Conservation (phyloP, 2,113 vertebrate species). For the Ranitomeya variabilis region DNA sequence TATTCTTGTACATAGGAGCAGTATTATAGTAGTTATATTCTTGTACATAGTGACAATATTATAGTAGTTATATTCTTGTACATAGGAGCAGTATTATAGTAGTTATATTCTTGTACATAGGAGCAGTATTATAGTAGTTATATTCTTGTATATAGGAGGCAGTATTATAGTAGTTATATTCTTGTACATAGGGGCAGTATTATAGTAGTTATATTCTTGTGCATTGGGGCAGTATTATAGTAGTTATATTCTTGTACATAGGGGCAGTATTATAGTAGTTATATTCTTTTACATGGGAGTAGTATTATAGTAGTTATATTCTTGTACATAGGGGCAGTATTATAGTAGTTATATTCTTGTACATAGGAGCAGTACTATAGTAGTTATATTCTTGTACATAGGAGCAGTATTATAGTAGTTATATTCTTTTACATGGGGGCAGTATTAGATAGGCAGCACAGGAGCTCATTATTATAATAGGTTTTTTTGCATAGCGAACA, state of each 20-base stretch:
- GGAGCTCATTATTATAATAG: not conserved
- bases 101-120: constrained; percentile 12
- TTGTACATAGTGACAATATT: not conserved
- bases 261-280: too few species aligned
- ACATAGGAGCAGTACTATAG: not conserved
- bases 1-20: not conserved
- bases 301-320: too few species aligned
- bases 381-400: constrained; percentile 6
- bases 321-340: too few species aligned
- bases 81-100: not conserved
- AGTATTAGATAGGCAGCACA: not conserved
- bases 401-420: not conserved
- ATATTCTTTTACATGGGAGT: too few species aligned
- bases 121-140: constrained; percentile 4
- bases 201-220: too few species aligned
- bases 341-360: not conserved
- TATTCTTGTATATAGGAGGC: not conserved
- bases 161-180: constrained; percentile 1
- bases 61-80: constrained; percentile 1
- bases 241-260: too few species aligned
- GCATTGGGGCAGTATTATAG: too few species aligned
- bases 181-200: not conserved
- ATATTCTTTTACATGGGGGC: not conserved
- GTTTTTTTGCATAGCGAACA: not conserved
- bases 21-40: constrained; percentile 15